Base-by-base conservation (phyloP, 1,140 invertebrate genomes). In the Lepidurus apus region DNA sequence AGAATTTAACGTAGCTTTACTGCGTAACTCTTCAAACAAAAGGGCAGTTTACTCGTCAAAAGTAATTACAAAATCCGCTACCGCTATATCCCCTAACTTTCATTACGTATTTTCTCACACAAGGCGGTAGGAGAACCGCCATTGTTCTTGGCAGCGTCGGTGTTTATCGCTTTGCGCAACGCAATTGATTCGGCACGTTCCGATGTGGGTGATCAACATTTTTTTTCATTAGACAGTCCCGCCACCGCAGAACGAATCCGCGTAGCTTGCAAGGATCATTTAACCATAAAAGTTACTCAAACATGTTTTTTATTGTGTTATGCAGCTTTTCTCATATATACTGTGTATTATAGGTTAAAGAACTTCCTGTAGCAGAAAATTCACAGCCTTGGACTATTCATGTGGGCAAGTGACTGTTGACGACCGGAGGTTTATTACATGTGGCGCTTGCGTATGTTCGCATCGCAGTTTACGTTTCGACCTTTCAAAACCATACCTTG, bases 61-160 rank as follows among this genome's bases (percentile, higher is more conserved):
- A 90, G 94, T 95, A 81, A 77, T 34, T 34, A 1, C 34, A 34
- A 34, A 34, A 34, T 34, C 34, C 34, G 34, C 4, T 34, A 34
- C 4, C 34, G 4, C 34, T 34, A 34, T 34, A 34, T 34, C 34
- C 2, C 0, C 34, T 77, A 7, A 21, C 24, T 13, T n/a, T 21
- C 21, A 5, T 77, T 34, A 26, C 65, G 34, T 53, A 21, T 26
- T 11, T 45, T 17, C 17, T 21, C 43, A 9, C n/a, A 79, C 79
- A 81, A 95, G 94, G 97, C 95, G 80, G 92, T 98, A 75, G 97
- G 96, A 7, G 97, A 98, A 86, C 96, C 96, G 7, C 96, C 96
- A 0, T 85, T 98, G 17, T 98, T 98, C 83, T 86, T 98, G 77
- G 93, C 95, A 0, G 89, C 91, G 24, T 91, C 94, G 0, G 90